Evolutionary conservation across 2,888 invertebrate species (phyloP).

Genomic region (Cylindroiulus punctatus): DNA sequence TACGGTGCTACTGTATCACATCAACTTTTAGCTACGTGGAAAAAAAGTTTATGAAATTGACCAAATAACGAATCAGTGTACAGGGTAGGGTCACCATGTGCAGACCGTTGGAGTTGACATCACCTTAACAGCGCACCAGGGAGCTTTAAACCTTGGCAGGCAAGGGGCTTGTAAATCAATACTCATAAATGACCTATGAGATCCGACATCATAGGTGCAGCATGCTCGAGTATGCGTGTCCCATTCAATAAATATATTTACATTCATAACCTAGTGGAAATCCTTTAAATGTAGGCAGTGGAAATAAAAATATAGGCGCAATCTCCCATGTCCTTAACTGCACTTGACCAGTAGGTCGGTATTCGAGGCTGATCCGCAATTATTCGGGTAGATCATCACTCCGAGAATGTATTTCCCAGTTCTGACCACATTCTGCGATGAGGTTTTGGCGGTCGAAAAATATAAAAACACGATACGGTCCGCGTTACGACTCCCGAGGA

Average conservation of each 20-base stretch:
- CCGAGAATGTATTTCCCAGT: conserved; percentile 13
- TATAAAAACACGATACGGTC: conserved; percentile 29
- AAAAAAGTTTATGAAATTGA: background rate
- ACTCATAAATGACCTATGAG: background rate
- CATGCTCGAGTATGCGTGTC: background rate
- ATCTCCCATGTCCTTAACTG: background rate
- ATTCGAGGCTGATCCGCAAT: background rate
- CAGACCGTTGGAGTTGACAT: background rate
- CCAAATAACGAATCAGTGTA: background rate
- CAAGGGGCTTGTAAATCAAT: background rate
- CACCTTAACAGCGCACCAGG: background rate
- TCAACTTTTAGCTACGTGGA: too few relatives aligned
- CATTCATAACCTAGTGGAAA: background rate
- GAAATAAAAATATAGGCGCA: background rate
- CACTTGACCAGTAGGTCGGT: background rate
- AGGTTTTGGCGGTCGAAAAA: background rate
- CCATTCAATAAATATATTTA: background rate
- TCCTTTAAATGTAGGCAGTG: background rate
- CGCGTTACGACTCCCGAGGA: conserved; percentile 1
- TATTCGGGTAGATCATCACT: conserved; percentile 17
- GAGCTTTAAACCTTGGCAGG: background rate
- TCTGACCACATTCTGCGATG: background rate
- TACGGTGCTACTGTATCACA: too few relatives aligned
- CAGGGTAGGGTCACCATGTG: background rate
- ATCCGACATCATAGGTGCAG: background rate